Percentiles rank a stretch among this genome's conserved stretches.
These are phyloP conservation scores for Crypturellus undulatus DNA, from an alignment of 2,113 vertebrate genomes.

Conservation along the genomic window DNA sequence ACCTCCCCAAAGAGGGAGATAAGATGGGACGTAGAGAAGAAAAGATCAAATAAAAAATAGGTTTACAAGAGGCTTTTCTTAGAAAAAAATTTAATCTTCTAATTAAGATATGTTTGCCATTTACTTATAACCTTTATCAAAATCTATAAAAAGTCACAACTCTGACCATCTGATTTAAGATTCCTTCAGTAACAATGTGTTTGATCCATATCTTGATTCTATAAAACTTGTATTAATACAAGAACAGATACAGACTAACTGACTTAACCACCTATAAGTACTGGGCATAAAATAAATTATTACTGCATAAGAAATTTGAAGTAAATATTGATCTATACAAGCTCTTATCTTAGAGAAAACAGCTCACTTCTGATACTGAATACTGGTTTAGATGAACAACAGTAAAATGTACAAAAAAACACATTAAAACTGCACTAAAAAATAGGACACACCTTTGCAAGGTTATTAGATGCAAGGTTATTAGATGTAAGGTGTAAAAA, in stretches of 20 bases:
- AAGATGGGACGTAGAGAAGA: neutral
- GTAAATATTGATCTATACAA: constrained; percentile 35
- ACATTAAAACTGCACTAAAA: neutral
- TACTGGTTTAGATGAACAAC: neutral
- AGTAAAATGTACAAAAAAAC: neutral
- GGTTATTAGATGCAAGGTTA: neutral
- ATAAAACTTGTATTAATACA: neutral
- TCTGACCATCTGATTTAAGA: neutral
- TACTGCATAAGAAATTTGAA: constrained; percentile 15
- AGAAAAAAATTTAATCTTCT: neutral
- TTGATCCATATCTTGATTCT: neutral
- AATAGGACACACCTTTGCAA: neutral
- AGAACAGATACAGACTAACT: neutral
- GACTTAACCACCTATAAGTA: neutral
- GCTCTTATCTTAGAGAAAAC: neutral
- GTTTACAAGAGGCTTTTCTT: neutral
- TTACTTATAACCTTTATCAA: neutral
- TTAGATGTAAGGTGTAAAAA: neutral
- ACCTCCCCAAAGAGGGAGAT: neutral
- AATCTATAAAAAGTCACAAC: neutral
- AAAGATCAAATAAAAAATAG: neutral
- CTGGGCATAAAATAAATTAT: neutral
- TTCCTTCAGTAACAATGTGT: neutral
- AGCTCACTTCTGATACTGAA: neutral
- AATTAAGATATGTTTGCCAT: neutral